These are phyloP conservation scores for Procambarus clarkii DNA, from an alignment of 1,140 invertebrate species.

Conservation along the genomic window DNA sequence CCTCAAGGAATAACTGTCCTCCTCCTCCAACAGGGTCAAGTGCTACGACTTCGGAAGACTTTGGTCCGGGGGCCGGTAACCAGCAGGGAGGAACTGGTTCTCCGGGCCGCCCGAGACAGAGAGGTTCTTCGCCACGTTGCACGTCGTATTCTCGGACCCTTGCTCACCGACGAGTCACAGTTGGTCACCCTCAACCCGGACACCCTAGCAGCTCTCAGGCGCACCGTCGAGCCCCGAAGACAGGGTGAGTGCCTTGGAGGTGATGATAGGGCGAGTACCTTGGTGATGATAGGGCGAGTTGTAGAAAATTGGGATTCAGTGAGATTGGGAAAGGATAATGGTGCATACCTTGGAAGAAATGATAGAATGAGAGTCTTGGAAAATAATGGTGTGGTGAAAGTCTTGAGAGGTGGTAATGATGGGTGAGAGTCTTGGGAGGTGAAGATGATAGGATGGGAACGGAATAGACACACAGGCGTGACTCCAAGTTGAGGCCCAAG, in stretches of 20 bases:
- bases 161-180: conserved; percentile 36
- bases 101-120: conserved; percentile 23
- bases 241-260: conserved; percentile 11
- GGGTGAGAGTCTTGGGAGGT: too few species aligned
- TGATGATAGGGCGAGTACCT: too few species aligned
- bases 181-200: neutral
- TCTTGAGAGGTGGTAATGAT: too few species aligned
- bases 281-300: too few species aligned
- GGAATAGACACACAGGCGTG: too few species aligned
- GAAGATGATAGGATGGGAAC: too few species aligned
- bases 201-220: neutral
- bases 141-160: conserved; percentile 23
- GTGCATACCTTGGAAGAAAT: too few species aligned
- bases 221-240: conserved; percentile 11
- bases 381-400: too few species aligned
- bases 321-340: too few species aligned
- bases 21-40: conserved; percentile 29
- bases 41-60: conserved; percentile 35
- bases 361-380: too few species aligned
- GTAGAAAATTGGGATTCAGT: too few species aligned
- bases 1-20: neutral
- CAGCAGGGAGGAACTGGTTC: conserved; percentile 25
- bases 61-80: neutral
- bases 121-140: conserved; percentile 35
- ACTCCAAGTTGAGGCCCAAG: too few species aligned